Base-by-base conservation (phyloP, 1,140 invertebrate genomes). In the Drosophila leontia region DNA sequence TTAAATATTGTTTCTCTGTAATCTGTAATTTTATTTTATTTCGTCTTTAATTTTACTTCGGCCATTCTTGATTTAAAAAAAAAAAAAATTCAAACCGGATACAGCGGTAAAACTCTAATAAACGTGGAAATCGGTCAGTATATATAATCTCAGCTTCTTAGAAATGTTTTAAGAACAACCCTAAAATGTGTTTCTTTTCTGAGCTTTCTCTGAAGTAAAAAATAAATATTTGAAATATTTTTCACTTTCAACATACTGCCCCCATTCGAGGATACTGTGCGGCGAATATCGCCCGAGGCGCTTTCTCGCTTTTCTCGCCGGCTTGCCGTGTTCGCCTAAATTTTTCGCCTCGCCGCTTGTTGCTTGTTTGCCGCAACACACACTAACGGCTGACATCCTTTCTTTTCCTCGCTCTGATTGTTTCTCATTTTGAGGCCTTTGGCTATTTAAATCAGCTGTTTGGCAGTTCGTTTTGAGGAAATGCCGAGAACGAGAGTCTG, bases 381-480 rank as follows among this genome's bases (percentile, higher is more conserved):
- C 51, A 19, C 53, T 11, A 9, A 23, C 19, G 13, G 2, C 53
- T 56, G 44, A 53, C 78, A 55, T 47, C 68, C 60, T 59, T 50
- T 41, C 42, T 23, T 55, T 37, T 60, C 44, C 55, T 45, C 64
- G 61, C 62, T 57, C 44, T 53, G 48, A 53, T 58, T 72, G 51
- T 60, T 64, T 50, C 55, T 51, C 45, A 15, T 48, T 61, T 72
- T 37, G 37, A 68, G 68, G 55, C 68, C 53, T 39, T 56, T 47
- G 69, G 77, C 74, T 78, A 78, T 78, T 78, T 77, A 57, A 79
- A 80, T 74, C 77, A 80, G 77, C 77, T 80, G 77, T 80, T 80
- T 67, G 62, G 32, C 39, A 55, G 44, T 35, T 55, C 35, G 42
- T 29, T 44, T 23, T 35, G 50, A 61, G 51, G 35, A 78, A 78